Evolutionary conservation across 2,888 invertebrate species (phyloP).

Genomic region (Xestia rhomboidea): DNA sequence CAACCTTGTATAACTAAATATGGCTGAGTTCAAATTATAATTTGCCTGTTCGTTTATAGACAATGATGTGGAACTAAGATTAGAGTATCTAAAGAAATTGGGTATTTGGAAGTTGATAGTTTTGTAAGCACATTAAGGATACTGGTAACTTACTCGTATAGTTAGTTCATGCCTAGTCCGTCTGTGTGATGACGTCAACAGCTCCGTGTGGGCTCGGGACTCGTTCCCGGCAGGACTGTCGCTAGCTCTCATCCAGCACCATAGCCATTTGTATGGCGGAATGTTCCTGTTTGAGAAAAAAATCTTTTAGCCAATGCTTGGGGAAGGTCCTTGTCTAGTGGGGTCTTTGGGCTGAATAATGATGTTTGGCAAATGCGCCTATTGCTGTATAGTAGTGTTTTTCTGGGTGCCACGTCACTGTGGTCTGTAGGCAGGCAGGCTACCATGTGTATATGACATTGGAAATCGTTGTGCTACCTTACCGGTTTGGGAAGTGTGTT

Average conservation of each 20-base stretch:
- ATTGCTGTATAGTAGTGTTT: not conserved
- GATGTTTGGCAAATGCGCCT: not conserved
- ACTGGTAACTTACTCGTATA: slow-evolving; percentile 74
- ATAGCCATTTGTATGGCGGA: slow-evolving; percentile 93
- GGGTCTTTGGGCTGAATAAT: not conserved
- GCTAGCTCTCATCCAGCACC: slow-evolving; percentile 87
- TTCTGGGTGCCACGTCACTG: not conserved
- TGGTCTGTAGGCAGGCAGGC: not conserved
- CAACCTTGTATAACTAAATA: not conserved
- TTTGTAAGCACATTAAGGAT: not conserved
- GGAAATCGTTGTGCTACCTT: not conserved
- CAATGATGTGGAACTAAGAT: not conserved
- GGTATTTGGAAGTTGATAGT: not conserved
- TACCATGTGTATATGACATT: not conserved
- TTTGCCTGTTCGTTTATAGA: not conserved
- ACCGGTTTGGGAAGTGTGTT: no score
- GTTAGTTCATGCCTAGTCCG: slow-evolving; percentile 85
- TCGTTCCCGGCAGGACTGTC: slow-evolving; percentile 84
- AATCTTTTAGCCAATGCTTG: not conserved
- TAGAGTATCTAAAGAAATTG: not conserved
- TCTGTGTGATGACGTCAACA: slow-evolving; percentile 89
- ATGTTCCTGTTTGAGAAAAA: slow-evolving; percentile 86
- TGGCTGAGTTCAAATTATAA: not conserved
- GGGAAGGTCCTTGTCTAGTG: not conserved
- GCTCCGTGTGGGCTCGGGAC: slow-evolving; percentile 88